Evolutionary conservation across 1,140 invertebrate species (phyloP).

Genomic region (Bombus polaris): DNA sequence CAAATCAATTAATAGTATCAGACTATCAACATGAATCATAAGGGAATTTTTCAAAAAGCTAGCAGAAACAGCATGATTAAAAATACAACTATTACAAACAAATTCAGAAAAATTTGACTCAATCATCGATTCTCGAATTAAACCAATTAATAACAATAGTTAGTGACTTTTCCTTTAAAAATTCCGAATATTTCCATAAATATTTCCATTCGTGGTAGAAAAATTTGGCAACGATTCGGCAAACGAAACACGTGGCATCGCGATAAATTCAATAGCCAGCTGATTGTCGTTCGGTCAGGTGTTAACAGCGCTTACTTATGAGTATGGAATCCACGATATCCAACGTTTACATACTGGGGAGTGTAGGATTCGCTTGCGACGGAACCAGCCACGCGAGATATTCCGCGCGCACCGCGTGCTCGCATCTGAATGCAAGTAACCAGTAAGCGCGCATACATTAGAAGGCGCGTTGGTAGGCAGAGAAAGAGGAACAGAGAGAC

Average conservation of each 20-base stretch:
- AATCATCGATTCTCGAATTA: no score
- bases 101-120: no score
- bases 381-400: constrained; percentile 40
- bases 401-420: constrained; percentile 34
- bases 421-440: constrained; percentile 48
- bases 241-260: background rate
- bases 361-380: constrained; percentile 41
- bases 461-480: constrained; percentile 35
- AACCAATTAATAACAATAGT: no score
- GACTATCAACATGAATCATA: no score
- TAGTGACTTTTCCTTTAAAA: no score
- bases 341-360: constrained; percentile 34
- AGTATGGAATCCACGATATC: constrained; percentile 40
- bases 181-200: background rate
- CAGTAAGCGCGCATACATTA: constrained; percentile 47
- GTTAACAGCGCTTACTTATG: constrained; percentile 52
- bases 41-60: no score
- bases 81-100: no score
- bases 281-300: constrained; percentile 37
- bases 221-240: background rate
- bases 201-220: no score
- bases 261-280: constrained; percentile 30
- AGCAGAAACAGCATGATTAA: no score
- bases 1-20: no score
- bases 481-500: constrained; percentile 1